phyloP scores from a whole-genome alignment of 64 coral and sea anemone genomes.

The Dendrophyllia cribrosa region DNA sequence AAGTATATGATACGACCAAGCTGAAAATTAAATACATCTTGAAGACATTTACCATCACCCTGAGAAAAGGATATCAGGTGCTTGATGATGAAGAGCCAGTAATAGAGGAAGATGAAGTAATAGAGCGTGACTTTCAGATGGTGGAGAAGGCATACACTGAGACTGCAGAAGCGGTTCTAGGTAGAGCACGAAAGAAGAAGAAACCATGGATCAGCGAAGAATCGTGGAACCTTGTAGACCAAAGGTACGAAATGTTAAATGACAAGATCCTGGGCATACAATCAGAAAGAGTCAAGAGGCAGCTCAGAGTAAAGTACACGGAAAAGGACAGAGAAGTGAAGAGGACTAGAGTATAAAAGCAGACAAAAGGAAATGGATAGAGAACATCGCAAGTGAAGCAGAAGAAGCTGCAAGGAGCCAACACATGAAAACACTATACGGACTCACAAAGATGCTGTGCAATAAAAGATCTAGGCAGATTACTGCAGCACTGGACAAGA shows the following conservation, averaged over 20 bases:
- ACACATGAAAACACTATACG: not conserved
- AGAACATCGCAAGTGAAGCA: not conserved
- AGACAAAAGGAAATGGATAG: slow-evolving; percentile 54
- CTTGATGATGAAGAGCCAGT: not conserved
- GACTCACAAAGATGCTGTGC: slow-evolving; percentile 9
- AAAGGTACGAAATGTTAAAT: slow-evolving; percentile 10
- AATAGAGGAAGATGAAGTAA: not conserved
- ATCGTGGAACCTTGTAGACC: not conserved
- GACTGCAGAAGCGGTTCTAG: slow-evolving; percentile 48
- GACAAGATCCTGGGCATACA: slow-evolving; percentile 43
- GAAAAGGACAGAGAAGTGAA: slow-evolving; percentile 69
- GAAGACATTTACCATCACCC: slow-evolving; percentile 23
- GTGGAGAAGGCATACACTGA: slow-evolving; percentile 38
- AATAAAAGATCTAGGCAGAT: slow-evolving; percentile 38
- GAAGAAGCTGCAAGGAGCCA: slow-evolving; percentile 12
- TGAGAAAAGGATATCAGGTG: slow-evolving; percentile 6
- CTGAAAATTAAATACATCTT: not conserved
- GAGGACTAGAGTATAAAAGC: slow-evolving; percentile 37
- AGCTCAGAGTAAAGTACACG: slow-evolving; percentile 27
- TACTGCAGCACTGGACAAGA: slow-evolving; percentile 24
- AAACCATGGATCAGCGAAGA: slow-evolving; percentile 54
- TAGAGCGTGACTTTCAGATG: slow-evolving; percentile 7
- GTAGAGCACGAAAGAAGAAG: not conserved
- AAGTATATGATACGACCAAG: slow-evolving; percentile 8
- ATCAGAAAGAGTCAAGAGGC: slow-evolving; percentile 39